These are phyloP conservation scores for Dysmachus trigonus DNA, from an alignment of 2,888 invertebrate species.

Conservation along the genomic window DNA sequence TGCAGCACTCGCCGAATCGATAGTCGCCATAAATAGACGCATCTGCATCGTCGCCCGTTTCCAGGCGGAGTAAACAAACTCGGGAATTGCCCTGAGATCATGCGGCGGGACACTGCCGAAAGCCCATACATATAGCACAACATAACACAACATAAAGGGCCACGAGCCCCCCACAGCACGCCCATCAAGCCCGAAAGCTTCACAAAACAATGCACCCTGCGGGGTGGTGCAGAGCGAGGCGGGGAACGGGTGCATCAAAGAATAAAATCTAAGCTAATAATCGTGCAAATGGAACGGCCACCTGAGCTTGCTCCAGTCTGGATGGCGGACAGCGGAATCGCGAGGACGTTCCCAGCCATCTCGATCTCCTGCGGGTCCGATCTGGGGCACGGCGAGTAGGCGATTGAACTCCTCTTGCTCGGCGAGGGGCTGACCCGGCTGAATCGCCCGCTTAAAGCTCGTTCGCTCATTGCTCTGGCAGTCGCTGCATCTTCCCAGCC, in stretches of 20 bases:
- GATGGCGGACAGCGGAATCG: constrained; percentile 64
- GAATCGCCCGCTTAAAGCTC: constrained; percentile 58
- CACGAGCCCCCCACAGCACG: background rate
- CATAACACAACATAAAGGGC: too few species aligned
- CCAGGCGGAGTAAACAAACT: constrained; percentile 10
- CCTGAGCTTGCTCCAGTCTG: constrained; percentile 59
- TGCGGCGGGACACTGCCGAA: background rate
- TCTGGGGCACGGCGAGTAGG: constrained; percentile 63
- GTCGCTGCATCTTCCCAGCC: constrained; percentile 22
- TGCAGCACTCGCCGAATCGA: constrained; percentile 18
- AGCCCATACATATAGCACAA: background rate
- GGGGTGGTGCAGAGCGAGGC: too few species aligned
- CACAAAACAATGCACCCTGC: background rate
- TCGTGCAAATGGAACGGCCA: constrained; percentile 40
- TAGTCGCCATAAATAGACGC: constrained; percentile 16
- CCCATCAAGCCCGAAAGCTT: background rate
- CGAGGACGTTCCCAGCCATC: constrained; percentile 60
- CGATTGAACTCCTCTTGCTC: constrained; percentile 62
- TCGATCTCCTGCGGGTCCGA: constrained; percentile 62
- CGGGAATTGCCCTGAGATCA: constrained; percentile 1
- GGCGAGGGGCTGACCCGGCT: constrained; percentile 64
- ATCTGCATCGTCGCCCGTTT: background rate
- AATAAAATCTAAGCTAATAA: background rate
- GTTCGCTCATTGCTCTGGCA: constrained; percentile 56
- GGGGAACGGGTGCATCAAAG: background rate